phyloP scores from a whole-genome alignment of 2,113 vertebrate genomes.

The Spilogale gracilis region DNA sequence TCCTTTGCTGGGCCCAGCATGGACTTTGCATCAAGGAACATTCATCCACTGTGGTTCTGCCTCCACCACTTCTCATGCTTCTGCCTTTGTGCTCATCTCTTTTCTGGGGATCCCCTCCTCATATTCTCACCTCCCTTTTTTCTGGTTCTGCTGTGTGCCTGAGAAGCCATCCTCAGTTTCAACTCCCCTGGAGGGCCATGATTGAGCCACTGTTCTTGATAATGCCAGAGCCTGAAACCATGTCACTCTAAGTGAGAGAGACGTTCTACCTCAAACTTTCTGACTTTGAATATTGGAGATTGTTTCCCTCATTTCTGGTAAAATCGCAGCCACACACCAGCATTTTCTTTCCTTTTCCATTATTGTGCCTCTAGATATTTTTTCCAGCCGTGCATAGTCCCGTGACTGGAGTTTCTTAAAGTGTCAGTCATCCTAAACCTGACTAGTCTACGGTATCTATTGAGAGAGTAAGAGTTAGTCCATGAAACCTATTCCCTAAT shows the following conservation, averaged over 20 bases:
- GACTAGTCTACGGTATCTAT: background rate
- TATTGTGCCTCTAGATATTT: background rate
- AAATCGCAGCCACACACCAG: background rate
- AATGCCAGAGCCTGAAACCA: background rate
- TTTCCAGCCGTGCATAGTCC: background rate
- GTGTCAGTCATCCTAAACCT: background rate
- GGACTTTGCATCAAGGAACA: background rate
- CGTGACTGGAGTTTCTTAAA: background rate
- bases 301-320: background rate
- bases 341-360: background rate
- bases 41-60: accelerated
- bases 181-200: accelerated
- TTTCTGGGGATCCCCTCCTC: background rate
- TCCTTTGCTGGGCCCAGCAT: accelerated
- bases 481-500: background rate
- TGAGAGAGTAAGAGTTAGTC: background rate
- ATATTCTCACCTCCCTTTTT: background rate
- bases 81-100: background rate
- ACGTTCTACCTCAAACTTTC: background rate
- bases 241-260: background rate
- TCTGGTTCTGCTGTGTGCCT: background rate
- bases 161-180: background rate
- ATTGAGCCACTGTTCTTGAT: background rate
- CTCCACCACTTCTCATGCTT: accelerated
- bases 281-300: background rate